Conservation (phyloP, 2,888 invertebrate genomes). For the Aleiodes testaceus region DNA sequence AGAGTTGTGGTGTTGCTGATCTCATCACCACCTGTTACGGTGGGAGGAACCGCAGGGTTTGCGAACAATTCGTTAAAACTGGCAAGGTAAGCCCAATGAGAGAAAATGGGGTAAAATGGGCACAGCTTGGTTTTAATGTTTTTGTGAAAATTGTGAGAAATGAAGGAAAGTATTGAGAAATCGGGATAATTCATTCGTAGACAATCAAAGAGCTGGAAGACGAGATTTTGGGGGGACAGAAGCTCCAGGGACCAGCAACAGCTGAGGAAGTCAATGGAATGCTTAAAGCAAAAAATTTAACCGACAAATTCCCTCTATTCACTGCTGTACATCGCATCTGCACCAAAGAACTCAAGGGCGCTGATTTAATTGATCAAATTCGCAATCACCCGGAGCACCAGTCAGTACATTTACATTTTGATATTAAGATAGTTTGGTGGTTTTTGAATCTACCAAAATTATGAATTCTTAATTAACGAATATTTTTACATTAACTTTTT, state of each 20-base stretch:
- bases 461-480: not conserved
- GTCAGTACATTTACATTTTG: conserved; percentile 77
- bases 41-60: conserved; percentile 79
- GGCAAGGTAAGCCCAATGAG: conserved; percentile 73
- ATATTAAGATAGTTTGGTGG: conserved; percentile 20
- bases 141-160: too few relatives aligned
- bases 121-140: too few relatives aligned
- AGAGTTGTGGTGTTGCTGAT: conserved; percentile 83
- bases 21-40: conserved; percentile 82
- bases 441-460: conserved; percentile 29
- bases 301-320: conserved; percentile 96
- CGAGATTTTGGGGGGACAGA: conserved; percentile 97
- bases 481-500: not conserved
- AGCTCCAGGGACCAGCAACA: conserved; percentile 97
- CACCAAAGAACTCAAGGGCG: conserved; percentile 84
- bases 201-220: conserved; percentile 92
- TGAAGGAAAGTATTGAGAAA: not conserved
- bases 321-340: conserved; percentile 97
- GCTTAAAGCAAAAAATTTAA: conserved; percentile 89
- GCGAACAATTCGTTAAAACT: conserved; percentile 78
- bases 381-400: conserved; percentile 96
- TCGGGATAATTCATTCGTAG: conserved; percentile 58
- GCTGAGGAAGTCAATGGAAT: conserved; percentile 97
- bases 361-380: conserved; percentile 92
- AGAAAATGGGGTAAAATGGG: too few relatives aligned